phyloP scores from a whole-genome alignment of 2,113 vertebrate genomes.

The Pterophyllum scalare region DNA sequence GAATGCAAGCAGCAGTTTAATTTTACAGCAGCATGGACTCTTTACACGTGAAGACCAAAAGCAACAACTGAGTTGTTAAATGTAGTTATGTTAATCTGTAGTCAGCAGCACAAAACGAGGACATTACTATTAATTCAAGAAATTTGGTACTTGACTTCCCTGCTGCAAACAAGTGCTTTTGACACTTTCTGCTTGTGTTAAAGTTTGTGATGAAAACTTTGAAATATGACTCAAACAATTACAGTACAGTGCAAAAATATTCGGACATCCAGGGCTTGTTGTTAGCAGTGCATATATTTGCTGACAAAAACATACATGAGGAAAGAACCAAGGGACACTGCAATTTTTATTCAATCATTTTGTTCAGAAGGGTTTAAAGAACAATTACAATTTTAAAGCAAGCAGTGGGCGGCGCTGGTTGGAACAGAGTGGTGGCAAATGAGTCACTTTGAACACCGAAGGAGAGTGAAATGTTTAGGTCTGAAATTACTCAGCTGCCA shows the following conservation, averaged over 20 bases:
- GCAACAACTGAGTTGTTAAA: background rate
- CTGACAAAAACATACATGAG: background rate
- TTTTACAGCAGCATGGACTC: background rate
- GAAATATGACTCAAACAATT: background rate
- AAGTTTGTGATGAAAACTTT: background rate
- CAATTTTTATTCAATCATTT: background rate
- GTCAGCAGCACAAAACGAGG: background rate
- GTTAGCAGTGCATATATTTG: background rate
- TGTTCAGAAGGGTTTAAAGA: background rate
- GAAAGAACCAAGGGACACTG: background rate
- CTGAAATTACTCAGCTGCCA: background rate
- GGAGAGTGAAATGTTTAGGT: background rate
- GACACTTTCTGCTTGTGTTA: conserved; percentile 1
- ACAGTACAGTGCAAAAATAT: background rate
- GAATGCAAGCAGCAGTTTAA: background rate
- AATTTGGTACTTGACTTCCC: background rate
- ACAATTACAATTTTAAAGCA: background rate
- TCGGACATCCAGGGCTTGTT: background rate
- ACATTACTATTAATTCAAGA: conserved; percentile 15
- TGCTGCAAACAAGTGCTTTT: background rate
- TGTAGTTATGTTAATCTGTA: background rate
- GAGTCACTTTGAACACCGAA: conserved; percentile 12
- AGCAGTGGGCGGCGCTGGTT: background rate
- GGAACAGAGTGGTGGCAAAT: background rate
- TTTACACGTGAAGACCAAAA: background rate